phyloP scores from a whole-genome alignment of 2,797 vertebrate species.

The Amazona ochrocephala region DNA sequence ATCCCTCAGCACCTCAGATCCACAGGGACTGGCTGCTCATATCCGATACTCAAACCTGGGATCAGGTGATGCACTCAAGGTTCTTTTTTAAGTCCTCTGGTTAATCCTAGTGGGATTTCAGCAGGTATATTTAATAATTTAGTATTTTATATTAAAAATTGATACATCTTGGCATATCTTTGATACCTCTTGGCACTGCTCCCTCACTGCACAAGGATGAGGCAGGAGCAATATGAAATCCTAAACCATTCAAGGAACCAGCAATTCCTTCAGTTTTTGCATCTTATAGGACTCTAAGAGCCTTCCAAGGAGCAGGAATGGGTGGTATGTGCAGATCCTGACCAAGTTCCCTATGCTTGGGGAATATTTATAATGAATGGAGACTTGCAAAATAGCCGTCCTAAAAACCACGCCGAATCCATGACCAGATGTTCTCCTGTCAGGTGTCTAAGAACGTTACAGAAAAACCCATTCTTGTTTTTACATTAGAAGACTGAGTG shows the following conservation, averaged over 20 bases:
- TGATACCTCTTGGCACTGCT: background rate
- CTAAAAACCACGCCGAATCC: background rate
- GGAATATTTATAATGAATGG: background rate
- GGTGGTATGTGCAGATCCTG: too few relatives aligned
- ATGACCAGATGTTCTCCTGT: background rate
- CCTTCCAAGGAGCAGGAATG: background rate
- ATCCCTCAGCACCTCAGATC: background rate
- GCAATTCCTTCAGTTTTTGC: background rate
- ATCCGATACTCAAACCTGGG: background rate
- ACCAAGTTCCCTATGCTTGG: background rate
- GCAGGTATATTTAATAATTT: background rate
- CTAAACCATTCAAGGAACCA: background rate
- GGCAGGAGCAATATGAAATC: background rate
- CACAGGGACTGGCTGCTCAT: fast-evolving
- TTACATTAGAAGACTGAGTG: background rate
- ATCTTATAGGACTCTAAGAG: background rate
- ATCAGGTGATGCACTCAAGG: too few relatives aligned
- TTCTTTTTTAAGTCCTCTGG: background rate
- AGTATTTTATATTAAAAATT: background rate
- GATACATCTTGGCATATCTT: background rate
- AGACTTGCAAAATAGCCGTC: background rate
- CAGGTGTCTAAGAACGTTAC: background rate
- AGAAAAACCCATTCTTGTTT: background rate
- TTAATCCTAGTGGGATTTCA: background rate
- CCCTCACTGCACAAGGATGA: background rate